Conservation (phyloP, 2,888 invertebrate genomes). For the Herminia tarsipennalis region DNA sequence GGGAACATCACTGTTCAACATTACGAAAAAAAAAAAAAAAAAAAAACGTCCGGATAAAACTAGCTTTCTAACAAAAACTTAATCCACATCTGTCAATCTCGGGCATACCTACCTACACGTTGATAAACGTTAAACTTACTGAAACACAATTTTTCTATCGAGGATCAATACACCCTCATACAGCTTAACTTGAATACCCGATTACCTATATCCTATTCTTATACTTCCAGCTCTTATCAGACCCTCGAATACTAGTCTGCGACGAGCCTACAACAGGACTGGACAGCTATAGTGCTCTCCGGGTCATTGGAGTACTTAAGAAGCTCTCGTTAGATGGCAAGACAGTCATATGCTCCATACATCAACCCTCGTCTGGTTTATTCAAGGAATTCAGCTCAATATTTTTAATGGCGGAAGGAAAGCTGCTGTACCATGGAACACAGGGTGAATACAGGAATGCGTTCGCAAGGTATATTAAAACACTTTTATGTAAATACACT, state of each 20-base stretch:
- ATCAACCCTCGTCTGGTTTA: conserved; percentile 95
- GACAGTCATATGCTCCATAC: conserved; percentile 93
- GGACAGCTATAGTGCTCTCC: conserved; percentile 94
- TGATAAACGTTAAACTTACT: no score
- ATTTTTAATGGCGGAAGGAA: conserved; percentile 91
- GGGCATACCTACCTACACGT: no score
- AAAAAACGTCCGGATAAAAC: no score
- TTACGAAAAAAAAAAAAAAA: no score
- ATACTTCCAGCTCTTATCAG: conserved; percentile 89
- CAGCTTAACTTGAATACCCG: not conserved
- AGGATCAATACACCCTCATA: no score
- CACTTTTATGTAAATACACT: no score
- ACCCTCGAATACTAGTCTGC: conserved; percentile 94
- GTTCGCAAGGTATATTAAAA: conserved; percentile 90
- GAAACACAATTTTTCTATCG: no score
- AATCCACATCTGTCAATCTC: no score
- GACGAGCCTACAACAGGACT: conserved; percentile 97
- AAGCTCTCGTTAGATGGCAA: conserved; percentile 87
- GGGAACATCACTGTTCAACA: no score
- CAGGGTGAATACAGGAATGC: conserved; percentile 87
- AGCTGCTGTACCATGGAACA: conserved; percentile 90
- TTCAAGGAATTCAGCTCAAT: conserved; percentile 92
- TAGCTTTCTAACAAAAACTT: no score
- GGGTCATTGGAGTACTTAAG: conserved; percentile 89
- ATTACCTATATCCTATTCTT: not conserved